These are phyloP conservation scores for Tineola bisselliella DNA, from an alignment of 2,888 invertebrate species.

Conservation along the genomic window DNA sequence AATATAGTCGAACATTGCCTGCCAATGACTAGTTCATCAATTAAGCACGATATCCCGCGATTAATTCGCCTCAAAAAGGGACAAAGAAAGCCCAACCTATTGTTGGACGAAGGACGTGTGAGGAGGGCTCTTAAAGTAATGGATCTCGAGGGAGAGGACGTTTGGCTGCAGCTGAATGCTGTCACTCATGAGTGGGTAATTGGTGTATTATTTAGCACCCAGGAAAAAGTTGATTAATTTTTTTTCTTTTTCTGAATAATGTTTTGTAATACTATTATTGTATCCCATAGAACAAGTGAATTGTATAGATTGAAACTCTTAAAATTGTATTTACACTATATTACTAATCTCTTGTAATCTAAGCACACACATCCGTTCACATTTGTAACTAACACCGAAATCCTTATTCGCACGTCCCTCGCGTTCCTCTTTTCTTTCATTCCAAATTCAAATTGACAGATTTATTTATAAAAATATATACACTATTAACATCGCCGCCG, in stretches of 20 bases:
- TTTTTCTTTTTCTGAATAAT: neutral
- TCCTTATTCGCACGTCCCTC: too few relatives aligned
- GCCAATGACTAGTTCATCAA: slow-evolving; percentile 19
- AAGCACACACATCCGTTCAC: too few relatives aligned
- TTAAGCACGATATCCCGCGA: slow-evolving; percentile 33
- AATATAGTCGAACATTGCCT: neutral
- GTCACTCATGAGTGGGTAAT: slow-evolving; percentile 23
- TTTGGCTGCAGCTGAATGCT: slow-evolving; percentile 16
- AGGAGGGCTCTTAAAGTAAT: slow-evolving; percentile 38
- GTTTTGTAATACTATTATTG: neutral
- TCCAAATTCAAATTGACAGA: too few relatives aligned
- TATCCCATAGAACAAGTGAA: neutral
- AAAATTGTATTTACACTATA: too few relatives aligned
- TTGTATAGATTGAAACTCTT: too few relatives aligned
- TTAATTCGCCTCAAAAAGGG: slow-evolving; percentile 38
- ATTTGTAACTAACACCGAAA: too few relatives aligned
- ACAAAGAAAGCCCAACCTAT: slow-evolving; percentile 33
- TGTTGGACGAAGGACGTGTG: slow-evolving; percentile 33
- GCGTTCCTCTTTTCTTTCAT: too few relatives aligned
- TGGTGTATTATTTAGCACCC: slow-evolving; percentile 16
- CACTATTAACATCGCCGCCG: too few relatives aligned
- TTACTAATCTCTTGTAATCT: too few relatives aligned
- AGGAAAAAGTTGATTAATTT: slow-evolving; percentile 1
- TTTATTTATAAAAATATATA: too few relatives aligned
- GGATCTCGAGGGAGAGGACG: slow-evolving; percentile 28